Conservation (phyloP, 2,797 vertebrate species). For the Aselliscus stoliczkanus region DNA sequence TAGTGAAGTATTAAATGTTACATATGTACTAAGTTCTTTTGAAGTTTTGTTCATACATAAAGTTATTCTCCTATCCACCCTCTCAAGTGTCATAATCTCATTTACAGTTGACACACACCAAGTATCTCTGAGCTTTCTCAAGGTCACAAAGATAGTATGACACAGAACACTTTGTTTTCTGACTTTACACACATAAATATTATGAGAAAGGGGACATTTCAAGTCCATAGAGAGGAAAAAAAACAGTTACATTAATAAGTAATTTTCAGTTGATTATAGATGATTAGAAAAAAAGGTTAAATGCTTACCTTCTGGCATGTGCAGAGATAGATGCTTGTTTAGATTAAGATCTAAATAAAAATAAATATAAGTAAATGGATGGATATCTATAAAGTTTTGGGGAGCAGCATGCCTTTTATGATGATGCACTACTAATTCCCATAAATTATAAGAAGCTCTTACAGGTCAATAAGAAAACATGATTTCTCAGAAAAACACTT, state of each 20-base stretch:
- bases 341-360: background rate
- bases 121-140: background rate
- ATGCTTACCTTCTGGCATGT: background rate
- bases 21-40: background rate
- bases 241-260: background rate
- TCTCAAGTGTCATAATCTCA: background rate
- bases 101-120: background rate
- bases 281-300: background rate
- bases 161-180: background rate
- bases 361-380: background rate
- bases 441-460: background rate
- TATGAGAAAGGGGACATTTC: background rate
- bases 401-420: background rate
- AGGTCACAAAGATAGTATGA: background rate
- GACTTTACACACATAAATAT: background rate
- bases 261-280: background rate
- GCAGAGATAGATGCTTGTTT: background rate
- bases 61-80: fast-evolving
- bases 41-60: background rate
- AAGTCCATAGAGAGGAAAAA: background rate
- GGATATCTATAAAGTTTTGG: background rate
- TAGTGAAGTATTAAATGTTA: background rate
- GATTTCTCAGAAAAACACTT: background rate
- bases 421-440: background rate
- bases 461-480: background rate